Conservation (phyloP, 2,113 vertebrate genomes). For the Acanthochromis polyacanthus region DNA sequence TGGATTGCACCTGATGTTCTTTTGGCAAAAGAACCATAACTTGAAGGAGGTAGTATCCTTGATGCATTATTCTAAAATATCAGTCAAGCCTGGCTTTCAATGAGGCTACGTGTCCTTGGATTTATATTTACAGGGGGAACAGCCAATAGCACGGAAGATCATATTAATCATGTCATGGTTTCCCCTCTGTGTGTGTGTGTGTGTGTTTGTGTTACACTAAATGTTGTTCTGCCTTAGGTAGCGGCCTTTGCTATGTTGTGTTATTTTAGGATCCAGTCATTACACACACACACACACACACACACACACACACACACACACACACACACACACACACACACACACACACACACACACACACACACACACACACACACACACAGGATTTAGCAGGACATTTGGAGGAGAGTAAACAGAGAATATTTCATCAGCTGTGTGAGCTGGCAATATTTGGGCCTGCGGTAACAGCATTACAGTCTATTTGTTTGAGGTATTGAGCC, state of each 20-base stretch:
- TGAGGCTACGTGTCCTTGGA: slow-evolving; percentile 50
- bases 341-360: slow-evolving; percentile 41
- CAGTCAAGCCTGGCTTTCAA: slow-evolving; percentile 33
- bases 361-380: slow-evolving; percentile 40
- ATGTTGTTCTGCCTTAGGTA: slow-evolving; percentile 54
- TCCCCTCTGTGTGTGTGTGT: slow-evolving; percentile 17
- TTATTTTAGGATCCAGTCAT: slow-evolving; percentile 59
- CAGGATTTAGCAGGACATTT: slow-evolving; percentile 78
- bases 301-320: slow-evolving; percentile 55
- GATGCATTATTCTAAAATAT: slow-evolving; percentile 55
- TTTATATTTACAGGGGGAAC: slow-evolving; percentile 58
- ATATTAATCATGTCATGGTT: slow-evolving; percentile 56
- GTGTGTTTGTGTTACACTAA: slow-evolving; percentile 53
- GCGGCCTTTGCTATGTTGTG: slow-evolving; percentile 38
- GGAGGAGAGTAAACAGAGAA: slow-evolving; percentile 79
- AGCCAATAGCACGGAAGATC: slow-evolving; percentile 47
- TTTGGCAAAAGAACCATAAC: slow-evolving; percentile 34
- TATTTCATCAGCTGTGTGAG: slow-evolving; percentile 83
- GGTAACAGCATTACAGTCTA: slow-evolving; percentile 72
- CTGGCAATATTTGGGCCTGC: slow-evolving; percentile 74
- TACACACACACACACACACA: slow-evolving; percentile 51
- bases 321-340: slow-evolving; percentile 37
- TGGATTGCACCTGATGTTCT: slow-evolving; percentile 27
- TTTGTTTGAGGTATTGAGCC: slow-evolving; percentile 68
- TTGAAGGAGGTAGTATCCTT: slow-evolving; percentile 45